These are phyloP conservation scores for Tillus elongatus DNA, from an alignment of 2,888 invertebrate species.

Conservation along the genomic window DNA sequence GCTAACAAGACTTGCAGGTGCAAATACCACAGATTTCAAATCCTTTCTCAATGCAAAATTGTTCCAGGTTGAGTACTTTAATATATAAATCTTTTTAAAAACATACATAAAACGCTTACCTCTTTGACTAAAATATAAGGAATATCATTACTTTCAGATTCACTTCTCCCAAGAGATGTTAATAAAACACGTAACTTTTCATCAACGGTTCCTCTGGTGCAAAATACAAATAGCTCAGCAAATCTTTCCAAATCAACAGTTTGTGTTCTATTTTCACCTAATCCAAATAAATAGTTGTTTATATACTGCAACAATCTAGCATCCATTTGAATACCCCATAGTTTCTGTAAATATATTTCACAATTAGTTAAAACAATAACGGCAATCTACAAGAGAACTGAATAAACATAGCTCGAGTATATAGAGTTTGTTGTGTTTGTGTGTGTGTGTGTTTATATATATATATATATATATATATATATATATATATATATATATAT, in stretches of 20 bases:
- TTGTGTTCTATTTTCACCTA: slow-evolving; percentile 43
- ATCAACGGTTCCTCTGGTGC: slow-evolving; percentile 58
- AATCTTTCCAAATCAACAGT: slow-evolving; percentile 55
- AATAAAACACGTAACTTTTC: slow-evolving; percentile 51
- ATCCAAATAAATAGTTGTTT: slow-evolving; percentile 58
- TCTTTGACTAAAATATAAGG: slow-evolving; percentile 55
- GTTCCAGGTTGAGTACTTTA: no score
- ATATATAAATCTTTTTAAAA: no score
- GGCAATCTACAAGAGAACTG: neutral
- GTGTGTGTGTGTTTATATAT: no score
- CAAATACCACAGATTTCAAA: no score
- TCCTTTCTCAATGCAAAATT: no score
- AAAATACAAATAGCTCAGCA: slow-evolving; percentile 60
- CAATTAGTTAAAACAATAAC: neutral
- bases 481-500: no score
- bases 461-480: no score
- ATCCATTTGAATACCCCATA: slow-evolving; percentile 62
- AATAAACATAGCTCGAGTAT: no score
- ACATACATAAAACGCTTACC: no score
- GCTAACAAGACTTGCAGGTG: no score
- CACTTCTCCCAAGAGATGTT: slow-evolving; percentile 50
- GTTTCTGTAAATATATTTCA: slow-evolving; percentile 46
- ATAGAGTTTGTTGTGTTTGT: no score
- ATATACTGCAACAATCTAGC: slow-evolving; percentile 57
- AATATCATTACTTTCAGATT: slow-evolving; percentile 46